Base-by-base conservation (phyloP, 2,797 vertebrate genomes). In the Tenualosa thibaudeaui region DNA sequence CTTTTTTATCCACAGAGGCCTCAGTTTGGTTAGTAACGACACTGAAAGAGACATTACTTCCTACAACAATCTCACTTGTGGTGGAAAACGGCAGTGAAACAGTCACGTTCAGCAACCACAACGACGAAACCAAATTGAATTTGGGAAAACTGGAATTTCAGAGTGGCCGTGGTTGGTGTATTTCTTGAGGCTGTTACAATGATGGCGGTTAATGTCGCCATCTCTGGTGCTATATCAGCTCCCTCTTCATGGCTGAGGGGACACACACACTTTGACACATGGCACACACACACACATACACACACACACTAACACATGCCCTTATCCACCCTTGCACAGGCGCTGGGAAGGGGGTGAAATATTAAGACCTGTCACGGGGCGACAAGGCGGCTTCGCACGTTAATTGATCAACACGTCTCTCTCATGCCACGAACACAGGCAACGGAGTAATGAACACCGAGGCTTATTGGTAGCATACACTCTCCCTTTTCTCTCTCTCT, bases 331-430 rank as follows among this genome's bases (percentile, higher is more conserved):
- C 68, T 65, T 31, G 31, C 17, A 17, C 15, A 12, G 13, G 68
- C 31, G 37, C 68, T 15, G 13, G 68, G 68, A 13, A 58, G 40
- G 43, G 75, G 85, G 86, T 89, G 81, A 85, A 87, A 87, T 86
- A 88, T 86, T 81, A 86, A 86, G 86, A 81, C 9, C 60, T 9
- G 83, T 86, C 89, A 90, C 12, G 2, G 81, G 89, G 68, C 86
- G 84, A 81, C 84, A 89, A 84, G 85, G 82, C 82, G 50, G 81
- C 82, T 84, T 82, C 15, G 75, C 62, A 82, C 82, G 84, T 89
- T 89, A 90, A 89, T 87, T 90, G 89, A 91, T 91, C 89, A 89
- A 85, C 88, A 89, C 81, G 71, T 89, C 85, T 54, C 58, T 84
- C 84, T 86, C 31, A 85, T 60, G 65, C 56, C 37, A 86, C 85